Conservation (phyloP, 2,888 invertebrate genomes). For the Creontiades dilutus region DNA sequence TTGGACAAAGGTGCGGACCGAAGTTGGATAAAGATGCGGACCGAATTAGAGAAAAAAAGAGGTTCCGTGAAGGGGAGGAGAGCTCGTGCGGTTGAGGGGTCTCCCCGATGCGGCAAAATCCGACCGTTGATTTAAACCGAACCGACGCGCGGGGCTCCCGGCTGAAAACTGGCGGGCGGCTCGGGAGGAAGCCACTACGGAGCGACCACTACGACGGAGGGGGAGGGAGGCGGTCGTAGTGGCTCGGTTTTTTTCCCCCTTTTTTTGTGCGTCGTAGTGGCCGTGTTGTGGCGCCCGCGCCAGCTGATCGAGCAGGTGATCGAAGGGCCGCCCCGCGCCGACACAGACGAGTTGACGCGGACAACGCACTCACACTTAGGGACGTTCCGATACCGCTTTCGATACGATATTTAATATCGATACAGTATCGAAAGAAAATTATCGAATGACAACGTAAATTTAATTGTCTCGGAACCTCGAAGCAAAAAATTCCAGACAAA, state of each 20-base stretch:
- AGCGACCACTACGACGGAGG: background rate
- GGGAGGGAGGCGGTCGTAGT: background rate
- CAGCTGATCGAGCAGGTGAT: background rate
- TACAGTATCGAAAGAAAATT: too few species aligned
- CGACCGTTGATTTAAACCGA: background rate
- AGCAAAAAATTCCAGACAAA: too few species aligned
- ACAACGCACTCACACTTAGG: too few species aligned
- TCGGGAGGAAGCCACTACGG: background rate
- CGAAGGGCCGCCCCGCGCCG: too few species aligned
- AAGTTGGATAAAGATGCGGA: background rate
- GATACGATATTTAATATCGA: too few species aligned
- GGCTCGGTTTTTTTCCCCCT: background rate
- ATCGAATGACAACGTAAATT: too few species aligned
- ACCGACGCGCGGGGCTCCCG: conserved; percentile 24
- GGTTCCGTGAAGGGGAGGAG: background rate
- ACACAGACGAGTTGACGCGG: too few species aligned
- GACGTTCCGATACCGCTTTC: too few species aligned
- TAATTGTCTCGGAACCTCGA: too few species aligned
- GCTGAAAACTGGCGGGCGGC: background rate
- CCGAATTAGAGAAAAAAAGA: background rate
- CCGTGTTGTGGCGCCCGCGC: background rate
- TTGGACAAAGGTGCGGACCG: background rate
- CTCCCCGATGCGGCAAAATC: background rate
- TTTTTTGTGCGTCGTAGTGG: background rate
- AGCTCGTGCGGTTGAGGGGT: background rate